Evolutionary conservation across 2,113 vertebrate species (phyloP).

Genomic region (Nothocercus nigrocapillus): DNA sequence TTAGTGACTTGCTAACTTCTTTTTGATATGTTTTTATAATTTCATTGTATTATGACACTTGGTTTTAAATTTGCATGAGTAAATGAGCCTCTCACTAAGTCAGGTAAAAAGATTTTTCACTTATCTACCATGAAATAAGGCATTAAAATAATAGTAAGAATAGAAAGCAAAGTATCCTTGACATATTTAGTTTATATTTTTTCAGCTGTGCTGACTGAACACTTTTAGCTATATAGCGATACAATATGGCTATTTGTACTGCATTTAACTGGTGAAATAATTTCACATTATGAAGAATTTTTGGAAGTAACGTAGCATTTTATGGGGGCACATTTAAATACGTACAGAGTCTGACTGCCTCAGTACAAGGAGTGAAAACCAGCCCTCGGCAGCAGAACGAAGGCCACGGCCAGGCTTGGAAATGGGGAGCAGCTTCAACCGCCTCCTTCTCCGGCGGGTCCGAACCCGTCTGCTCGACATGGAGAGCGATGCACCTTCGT

Average conservation of each 20-base stretch:
- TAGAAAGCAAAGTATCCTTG: slow-evolving; percentile 39
- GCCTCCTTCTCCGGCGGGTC: too few relatives aligned
- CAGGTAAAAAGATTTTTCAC: slow-evolving; percentile 64
- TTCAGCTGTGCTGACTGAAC: slow-evolving; percentile 53
- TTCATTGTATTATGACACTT: slow-evolving; percentile 72
- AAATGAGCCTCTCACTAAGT: slow-evolving; percentile 63
- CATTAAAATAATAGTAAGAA: slow-evolving; percentile 33
- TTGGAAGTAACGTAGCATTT: slow-evolving; percentile 28
- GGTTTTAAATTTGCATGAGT: slow-evolving; percentile 70
- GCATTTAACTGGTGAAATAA: slow-evolving; percentile 26
- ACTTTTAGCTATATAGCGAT: slow-evolving; percentile 34
- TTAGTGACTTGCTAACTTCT: slow-evolving; percentile 67
- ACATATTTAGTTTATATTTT: slow-evolving; percentile 47
- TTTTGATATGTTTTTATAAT: slow-evolving; percentile 68
- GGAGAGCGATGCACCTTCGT: not conserved
- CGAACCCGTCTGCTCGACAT: not conserved
- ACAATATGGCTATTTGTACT: slow-evolving; percentile 43
- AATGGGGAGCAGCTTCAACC: not conserved
- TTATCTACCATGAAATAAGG: slow-evolving; percentile 61
- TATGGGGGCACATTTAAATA: not conserved
- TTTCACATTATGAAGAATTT: slow-evolving; percentile 18
- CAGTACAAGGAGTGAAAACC: not conserved
- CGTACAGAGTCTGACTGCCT: not conserved
- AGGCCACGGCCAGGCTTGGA: not conserved
- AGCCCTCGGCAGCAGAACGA: accelerated